Conservation (phyloP, 2,113 vertebrate species). For the Hyperopisus bebe region DNA sequence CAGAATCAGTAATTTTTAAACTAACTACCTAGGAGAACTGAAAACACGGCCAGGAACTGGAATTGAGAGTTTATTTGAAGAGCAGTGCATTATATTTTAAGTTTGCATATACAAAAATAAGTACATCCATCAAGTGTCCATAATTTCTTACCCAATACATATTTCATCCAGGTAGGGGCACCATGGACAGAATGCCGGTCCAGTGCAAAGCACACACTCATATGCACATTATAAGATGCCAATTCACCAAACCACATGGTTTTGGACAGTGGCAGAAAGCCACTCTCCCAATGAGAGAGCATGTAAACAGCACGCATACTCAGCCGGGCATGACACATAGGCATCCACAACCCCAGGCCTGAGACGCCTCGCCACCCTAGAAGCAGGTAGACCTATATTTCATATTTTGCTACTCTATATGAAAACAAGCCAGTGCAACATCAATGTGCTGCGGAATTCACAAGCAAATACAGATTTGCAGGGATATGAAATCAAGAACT, state of each 20-base stretch:
- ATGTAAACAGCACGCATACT: not conserved
- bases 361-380: not conserved
- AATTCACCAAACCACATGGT: not conserved
- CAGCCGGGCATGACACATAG: not conserved
- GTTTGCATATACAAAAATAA: not conserved
- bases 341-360: not conserved
- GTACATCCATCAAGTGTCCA: not conserved
- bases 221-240: not conserved
- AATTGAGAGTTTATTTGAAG: not conserved
- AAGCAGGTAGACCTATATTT: not conserved
- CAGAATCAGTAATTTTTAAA: not conserved
- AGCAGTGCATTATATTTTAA: not conserved
- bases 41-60: not conserved
- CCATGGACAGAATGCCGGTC: not conserved
- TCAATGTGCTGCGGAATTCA: not conserved
- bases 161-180: not conserved
- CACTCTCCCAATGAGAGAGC: too few relatives aligned
- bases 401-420: not conserved
- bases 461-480: not conserved
- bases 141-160: not conserved
- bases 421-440: not conserved
- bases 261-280: not conserved
- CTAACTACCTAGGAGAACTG: not conserved
- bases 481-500: not conserved
- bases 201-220: not conserved